Evolutionary conservation across 2,888 invertebrate genomes (phyloP).

Genomic region (Athalia cordata): DNA sequence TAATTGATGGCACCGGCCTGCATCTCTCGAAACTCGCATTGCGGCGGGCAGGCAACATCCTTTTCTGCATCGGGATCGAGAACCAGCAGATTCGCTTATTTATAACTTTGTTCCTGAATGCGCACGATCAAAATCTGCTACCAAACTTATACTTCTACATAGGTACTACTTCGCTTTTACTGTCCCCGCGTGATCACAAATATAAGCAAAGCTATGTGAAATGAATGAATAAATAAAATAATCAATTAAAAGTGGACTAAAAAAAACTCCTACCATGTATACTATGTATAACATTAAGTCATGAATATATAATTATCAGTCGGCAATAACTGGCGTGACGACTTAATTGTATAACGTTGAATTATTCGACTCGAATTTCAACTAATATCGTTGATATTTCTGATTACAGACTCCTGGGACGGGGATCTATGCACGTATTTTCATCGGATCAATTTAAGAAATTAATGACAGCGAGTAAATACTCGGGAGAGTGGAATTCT

Average conservation of each 20-base stretch:
- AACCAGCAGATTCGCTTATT: constrained; percentile 61
- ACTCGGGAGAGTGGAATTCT: constrained; percentile 73
- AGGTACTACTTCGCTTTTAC: neutral
- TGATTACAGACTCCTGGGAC: constrained; percentile 82
- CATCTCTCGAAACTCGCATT: constrained; percentile 42
- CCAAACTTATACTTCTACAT: no score
- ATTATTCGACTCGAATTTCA: no score
- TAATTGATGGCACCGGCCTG: constrained; percentile 70
- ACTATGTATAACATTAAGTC: no score
- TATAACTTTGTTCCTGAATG: constrained; percentile 55
- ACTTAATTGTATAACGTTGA: no score
- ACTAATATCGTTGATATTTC: no score
- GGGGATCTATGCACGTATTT: constrained; percentile 98
- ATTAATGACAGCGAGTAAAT: constrained; percentile 75
- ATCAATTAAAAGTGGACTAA: no score
- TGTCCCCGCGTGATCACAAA: neutral
- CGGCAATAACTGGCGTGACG: no score
- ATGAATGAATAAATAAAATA: no score
- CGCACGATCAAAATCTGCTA: constrained; percentile 22
- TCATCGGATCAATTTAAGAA: constrained; percentile 87
- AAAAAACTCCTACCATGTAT: no score
- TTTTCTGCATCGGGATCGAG: constrained; percentile 33
- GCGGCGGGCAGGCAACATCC: neutral
- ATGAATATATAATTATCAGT: no score
- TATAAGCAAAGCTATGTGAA: no score